These are phyloP conservation scores for Atethmia centrago DNA, from an alignment of 2,888 invertebrate genomes.

Conservation along the genomic window DNA sequence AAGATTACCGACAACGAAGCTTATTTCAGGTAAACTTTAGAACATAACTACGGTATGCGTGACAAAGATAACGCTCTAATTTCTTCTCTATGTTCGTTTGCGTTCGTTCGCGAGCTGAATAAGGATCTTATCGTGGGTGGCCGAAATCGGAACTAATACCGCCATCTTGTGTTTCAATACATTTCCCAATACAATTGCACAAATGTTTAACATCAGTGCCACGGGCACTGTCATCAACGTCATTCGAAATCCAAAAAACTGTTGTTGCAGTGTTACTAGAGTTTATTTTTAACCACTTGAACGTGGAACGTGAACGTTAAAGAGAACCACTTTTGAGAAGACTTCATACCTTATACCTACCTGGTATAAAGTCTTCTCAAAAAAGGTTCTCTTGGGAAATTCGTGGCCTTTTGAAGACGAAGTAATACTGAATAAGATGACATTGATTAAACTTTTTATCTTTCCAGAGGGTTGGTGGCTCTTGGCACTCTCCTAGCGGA, in stretches of 20 bases:
- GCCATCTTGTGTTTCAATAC: background rate
- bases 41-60: background rate
- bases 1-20: slow-evolving; percentile 93
- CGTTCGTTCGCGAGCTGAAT: too few relatives aligned
- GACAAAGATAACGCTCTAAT: background rate
- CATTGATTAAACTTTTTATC: background rate
- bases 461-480: slow-evolving; percentile 93
- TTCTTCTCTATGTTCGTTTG: too few relatives aligned
- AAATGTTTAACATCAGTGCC: background rate
- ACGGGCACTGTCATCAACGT: too few relatives aligned
- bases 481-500: slow-evolving; percentile 93
- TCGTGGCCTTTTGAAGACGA: background rate
- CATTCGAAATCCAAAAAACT: too few relatives aligned
- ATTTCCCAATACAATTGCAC: background rate
- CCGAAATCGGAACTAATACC: background rate
- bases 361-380: too few relatives aligned
- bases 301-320: too few relatives aligned
- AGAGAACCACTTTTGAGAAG: too few relatives aligned
- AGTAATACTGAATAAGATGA: background rate
- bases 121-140: too few relatives aligned
- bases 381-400: too few relatives aligned
- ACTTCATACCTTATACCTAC: too few relatives aligned
- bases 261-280: too few relatives aligned
- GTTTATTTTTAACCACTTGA: too few relatives aligned
- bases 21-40: slow-evolving; percentile 88